phyloP scores from a whole-genome alignment of 2,113 vertebrate genomes.

The Jacana jacana region DNA sequence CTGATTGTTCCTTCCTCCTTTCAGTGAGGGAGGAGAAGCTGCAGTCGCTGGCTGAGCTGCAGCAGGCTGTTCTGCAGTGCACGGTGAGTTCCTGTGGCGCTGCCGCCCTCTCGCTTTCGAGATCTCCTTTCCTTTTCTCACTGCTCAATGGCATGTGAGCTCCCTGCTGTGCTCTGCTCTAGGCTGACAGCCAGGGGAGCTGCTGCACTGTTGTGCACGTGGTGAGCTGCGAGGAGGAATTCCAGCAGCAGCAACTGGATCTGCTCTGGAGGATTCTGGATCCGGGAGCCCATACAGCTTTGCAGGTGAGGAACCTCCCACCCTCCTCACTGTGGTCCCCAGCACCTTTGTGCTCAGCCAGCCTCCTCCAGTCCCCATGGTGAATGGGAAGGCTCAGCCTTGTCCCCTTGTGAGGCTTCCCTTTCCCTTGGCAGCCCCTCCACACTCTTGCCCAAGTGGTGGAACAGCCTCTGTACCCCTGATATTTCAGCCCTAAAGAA shows the following conservation, averaged over 20 bases:
- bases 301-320: conserved; percentile 58
- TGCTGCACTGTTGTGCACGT: conserved; percentile 81
- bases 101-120: fast-evolving
- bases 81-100: conserved; percentile 41
- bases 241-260: conserved; percentile 92
- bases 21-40: conserved; percentile 86
- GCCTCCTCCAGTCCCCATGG: too few relatives aligned
- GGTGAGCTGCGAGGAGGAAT: conserved; percentile 90
- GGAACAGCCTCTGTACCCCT: background rate
- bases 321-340: too few relatives aligned
- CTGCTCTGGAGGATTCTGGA: conserved; percentile 88
- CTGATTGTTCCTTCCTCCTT: background rate
- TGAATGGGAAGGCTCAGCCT: background rate
- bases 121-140: background rate
- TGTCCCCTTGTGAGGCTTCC: background rate
- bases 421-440: background rate
- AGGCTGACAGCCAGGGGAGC: conserved; percentile 35
- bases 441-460: fast-evolving
- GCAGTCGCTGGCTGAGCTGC: conserved; percentile 82
- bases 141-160: background rate
- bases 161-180: background rate
- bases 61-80: conserved; percentile 71
- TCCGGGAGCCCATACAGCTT: background rate
- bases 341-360: background rate
- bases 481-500: background rate